These are phyloP conservation scores for Ylistrum balloti DNA, from an alignment of 1,140 invertebrate species.

Conservation along the genomic window DNA sequence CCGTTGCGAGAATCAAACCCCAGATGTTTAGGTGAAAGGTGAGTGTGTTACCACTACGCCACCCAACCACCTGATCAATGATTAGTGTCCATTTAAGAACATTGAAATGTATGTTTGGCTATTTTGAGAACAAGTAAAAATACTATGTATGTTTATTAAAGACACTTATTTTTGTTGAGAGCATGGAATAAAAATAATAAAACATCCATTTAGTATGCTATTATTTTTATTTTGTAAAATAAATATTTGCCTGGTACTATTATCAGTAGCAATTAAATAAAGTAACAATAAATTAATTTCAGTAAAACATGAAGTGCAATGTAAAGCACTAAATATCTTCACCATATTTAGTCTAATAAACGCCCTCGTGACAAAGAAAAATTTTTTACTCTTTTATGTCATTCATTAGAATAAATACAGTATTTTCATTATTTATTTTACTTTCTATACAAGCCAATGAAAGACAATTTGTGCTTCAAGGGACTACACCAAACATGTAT, in stretches of 20 bases:
- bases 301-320: constrained; percentile 9
- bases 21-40: no score
- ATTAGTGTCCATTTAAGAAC: no score
- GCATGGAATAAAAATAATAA: neutral
- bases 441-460: neutral
- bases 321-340: neutral
- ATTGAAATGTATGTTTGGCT: no score
- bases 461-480: constrained; percentile 7
- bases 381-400: neutral
- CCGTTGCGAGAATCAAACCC: no score
- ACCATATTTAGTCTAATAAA: constrained; percentile 36
- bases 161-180: no score
- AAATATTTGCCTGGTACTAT: constrained; percentile 39
- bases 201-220: neutral
- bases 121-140: no score
- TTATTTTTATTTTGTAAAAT: constrained; percentile 36
- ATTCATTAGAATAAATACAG: constrained; percentile 20
- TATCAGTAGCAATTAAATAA: constrained; percentile 40
- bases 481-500: neutral
- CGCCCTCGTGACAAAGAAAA: neutral
- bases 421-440: neutral
- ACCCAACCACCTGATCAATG: no score
- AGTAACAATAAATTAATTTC: constrained; percentile 2
- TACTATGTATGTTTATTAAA: no score
- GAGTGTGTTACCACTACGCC: no score